Percentiles rank a stretch among this genome's conserved stretches.
Evolutionary conservation across 2,113 vertebrate genomes (phyloP).

Genomic region (Elaphurus davidianus): DNA sequence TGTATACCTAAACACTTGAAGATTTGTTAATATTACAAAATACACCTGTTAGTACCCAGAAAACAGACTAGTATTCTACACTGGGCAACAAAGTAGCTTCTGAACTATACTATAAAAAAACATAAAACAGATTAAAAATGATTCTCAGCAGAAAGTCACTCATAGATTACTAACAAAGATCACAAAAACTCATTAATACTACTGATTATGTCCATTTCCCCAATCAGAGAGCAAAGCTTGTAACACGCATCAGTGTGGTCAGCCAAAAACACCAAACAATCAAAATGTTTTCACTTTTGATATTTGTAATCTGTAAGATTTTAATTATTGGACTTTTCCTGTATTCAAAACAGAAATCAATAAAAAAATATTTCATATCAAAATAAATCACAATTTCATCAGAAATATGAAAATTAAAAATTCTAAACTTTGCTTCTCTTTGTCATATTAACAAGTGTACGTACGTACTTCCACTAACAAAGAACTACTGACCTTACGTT

Average conservation of each 20-base stretch:
- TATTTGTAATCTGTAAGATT: not conserved
- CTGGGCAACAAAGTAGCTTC: not conserved
- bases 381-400: not conserved
- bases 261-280: not conserved
- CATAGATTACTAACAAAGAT: not conserved
- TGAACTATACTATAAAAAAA: not conserved
- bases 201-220: not conserved
- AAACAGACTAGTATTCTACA: not conserved
- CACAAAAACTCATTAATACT: not conserved
- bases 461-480: not conserved
- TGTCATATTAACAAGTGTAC: not conserved
- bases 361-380: not conserved
- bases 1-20: not conserved
- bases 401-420: constrained; percentile 17
- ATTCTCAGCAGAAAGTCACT: not conserved
- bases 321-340: not conserved
- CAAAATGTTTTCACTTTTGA: not conserved
- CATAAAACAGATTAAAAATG: not conserved
- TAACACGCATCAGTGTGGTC: not conserved
- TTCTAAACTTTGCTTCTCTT: not conserved
- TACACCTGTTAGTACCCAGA: not conserved
- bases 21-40: not conserved
- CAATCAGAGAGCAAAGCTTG: not conserved
- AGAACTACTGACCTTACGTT: constrained; percentile 67
- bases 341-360: not conserved